A percentile compares a stretch with the other conserved stretches of the same genome.
Conservation (phyloP, 1,140 invertebrate genomes). For the Sinella curviseta region DNA sequence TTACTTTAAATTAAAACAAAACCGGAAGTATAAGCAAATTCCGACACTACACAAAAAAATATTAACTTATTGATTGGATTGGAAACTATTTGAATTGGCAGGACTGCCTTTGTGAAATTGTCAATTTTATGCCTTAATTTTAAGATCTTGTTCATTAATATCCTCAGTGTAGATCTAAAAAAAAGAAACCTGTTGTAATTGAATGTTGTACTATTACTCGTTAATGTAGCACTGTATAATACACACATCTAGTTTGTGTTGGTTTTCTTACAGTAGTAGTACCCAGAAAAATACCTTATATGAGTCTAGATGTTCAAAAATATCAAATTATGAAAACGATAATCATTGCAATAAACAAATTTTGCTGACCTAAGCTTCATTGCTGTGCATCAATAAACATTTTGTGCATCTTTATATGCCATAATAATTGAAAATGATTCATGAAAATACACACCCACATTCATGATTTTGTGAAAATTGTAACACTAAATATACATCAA, state of each 20-base stretch:
- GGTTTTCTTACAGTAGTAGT: not conserved
- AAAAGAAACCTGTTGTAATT: not conserved
- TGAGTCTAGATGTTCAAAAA: not conserved
- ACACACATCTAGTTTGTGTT: too few relatives aligned
- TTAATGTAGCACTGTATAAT: too few relatives aligned
- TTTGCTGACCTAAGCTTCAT: not conserved
- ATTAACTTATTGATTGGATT: too few relatives aligned
- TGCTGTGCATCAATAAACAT: too few relatives aligned
- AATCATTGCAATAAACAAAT: not conserved
- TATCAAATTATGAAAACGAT: not conserved
- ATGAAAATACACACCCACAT: too few relatives aligned
- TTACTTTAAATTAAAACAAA: not conserved
- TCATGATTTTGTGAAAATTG: too few relatives aligned
- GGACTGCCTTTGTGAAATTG: slow-evolving; percentile 22
- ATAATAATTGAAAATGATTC: too few relatives aligned
- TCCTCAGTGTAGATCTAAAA: not conserved
- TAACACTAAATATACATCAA: too few relatives aligned
- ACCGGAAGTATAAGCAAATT: too few relatives aligned
- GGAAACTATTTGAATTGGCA: too few relatives aligned
- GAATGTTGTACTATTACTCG: not conserved
- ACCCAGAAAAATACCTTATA: not conserved
- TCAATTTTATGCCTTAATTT: slow-evolving; percentile 20
- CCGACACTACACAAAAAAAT: too few relatives aligned
- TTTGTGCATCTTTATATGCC: too few relatives aligned
- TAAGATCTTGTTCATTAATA: not conserved